Base-by-base conservation (phyloP, 2,888 invertebrate species). In the Cryptophagus acutangulus region DNA sequence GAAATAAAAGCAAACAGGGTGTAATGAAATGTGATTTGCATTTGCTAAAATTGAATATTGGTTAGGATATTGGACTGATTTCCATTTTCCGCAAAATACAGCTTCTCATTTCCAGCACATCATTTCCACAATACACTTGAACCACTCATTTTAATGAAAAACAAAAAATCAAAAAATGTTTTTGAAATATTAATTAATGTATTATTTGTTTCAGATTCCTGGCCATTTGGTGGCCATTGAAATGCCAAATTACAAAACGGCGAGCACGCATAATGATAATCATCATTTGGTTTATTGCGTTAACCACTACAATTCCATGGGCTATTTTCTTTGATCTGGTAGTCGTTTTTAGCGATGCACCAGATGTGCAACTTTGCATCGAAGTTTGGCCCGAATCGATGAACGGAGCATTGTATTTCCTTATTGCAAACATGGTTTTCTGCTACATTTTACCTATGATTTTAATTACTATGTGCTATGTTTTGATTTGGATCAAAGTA, bases 181-280 rank as follows among this genome's bases (percentile, higher is more conserved):
- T 49, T 55, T 50, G 70, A 71, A n/a, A n/a, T n/a, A n/a, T n/a
- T n/a, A n/a, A n/a, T n/a, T n/a, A n/a, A n/a, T n/a, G n/a, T n/a
- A n/a, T n/a, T n/a, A n/a, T n/a, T n/a, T n/a, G n/a, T 74, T 83
- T 12, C 83, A 94, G 94, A 74, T 94, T 93, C 67, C 77, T 94
- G 54, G 94, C 94, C 31, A 95, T 94, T 59, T 93, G 94, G 87
- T 92, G 90, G 84, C 91, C 92, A 1, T 70, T 94, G 58, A 89
- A 88, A 62, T 84, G 85, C 62, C 91, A 92, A 69, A 89, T 94
- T 70, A 90, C 92, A 33, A 89, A 89, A 62, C 78, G 85, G 39
- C 81, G 90, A 12, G 91, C 93, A 6, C 78, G 90, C 38, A 74
- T 88, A 66, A 87, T 92, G 78, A 92, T 94, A 58, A 74, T 88